Conservation (phyloP, 2,113 vertebrate species). For the Scartelaos histophorus region DNA sequence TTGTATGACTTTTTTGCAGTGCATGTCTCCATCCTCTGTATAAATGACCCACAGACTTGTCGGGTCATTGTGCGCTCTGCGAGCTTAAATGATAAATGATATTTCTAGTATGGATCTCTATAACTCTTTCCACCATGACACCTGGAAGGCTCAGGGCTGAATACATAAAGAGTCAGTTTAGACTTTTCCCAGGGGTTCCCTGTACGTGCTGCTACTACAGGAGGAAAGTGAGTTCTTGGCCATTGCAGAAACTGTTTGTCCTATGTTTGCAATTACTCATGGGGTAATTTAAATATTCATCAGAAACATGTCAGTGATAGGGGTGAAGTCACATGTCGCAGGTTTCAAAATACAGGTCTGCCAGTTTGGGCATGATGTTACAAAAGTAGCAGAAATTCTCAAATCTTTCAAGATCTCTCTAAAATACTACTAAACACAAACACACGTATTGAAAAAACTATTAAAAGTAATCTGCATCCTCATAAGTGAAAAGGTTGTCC, state of each 20-base stretch:
- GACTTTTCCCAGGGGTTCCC: slow-evolving; percentile 17
- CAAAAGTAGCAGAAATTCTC: too few species aligned
- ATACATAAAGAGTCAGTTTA: slow-evolving; percentile 39
- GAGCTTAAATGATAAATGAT: slow-evolving; percentile 27
- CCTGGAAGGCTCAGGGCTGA: slow-evolving; percentile 35
- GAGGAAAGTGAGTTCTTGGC: neutral
- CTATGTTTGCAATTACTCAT: neutral
- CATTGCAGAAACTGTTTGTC: neutral
- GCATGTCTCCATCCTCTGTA: neutral
- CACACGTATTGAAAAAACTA: too few species aligned
- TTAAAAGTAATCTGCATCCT: too few species aligned
- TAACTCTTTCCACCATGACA: slow-evolving; percentile 28
- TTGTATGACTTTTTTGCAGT: neutral
- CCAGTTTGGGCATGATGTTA: too few species aligned
- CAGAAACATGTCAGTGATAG: neutral
- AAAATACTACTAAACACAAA: too few species aligned
- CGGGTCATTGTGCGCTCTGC: neutral
- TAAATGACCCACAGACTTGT: neutral
- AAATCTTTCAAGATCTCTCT: too few species aligned
- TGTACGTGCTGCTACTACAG: neutral
- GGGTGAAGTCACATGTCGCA: neutral
- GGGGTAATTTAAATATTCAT: neutral
- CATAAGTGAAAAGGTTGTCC: too few species aligned
- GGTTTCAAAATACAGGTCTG: too few species aligned
- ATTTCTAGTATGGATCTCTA: slow-evolving; percentile 20